These are phyloP conservation scores for Melanogrammus aeglefinus DNA, from an alignment of 2,797 vertebrate species.

Conservation along the genomic window DNA sequence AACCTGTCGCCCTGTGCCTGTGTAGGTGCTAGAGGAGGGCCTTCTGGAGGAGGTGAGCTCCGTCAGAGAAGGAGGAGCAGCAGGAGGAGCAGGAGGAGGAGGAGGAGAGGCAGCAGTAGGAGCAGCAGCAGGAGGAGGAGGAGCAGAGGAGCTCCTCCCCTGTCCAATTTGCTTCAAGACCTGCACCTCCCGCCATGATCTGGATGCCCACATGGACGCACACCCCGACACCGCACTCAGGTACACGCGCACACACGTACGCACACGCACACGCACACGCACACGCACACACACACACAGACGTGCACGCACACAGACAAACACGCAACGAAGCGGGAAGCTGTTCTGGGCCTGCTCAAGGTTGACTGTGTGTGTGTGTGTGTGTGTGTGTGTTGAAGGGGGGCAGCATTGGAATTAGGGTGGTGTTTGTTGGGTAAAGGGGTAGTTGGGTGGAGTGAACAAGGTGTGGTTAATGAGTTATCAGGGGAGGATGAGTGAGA, in stretches of 20 bases:
- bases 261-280: slow-evolving; percentile 19
- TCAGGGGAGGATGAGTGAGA: slow-evolving; percentile 5
- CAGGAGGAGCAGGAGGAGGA: slow-evolving; percentile 32
- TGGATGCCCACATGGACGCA: slow-evolving; percentile 91
- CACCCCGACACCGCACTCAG: slow-evolving; percentile 89
- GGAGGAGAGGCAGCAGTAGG: slow-evolving; percentile 61
- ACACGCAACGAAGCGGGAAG: not conserved
- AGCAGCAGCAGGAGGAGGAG: slow-evolving; percentile 68
- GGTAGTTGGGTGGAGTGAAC: not conserved
- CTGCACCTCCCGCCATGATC: slow-evolving; percentile 84
- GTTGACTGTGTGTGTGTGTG: not conserved
- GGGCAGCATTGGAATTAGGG: not conserved
- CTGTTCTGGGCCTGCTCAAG: not conserved
- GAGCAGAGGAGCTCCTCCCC: slow-evolving; percentile 76
- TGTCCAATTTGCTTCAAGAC: slow-evolving; percentile 93
- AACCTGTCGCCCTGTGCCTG: slow-evolving; percentile 10
- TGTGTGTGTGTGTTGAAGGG: not conserved
- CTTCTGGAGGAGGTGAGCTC: slow-evolving; percentile 62
- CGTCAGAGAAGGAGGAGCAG: slow-evolving; percentile 54
- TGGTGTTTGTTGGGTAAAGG: slow-evolving; percentile 16
- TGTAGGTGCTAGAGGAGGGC: slow-evolving; percentile 79
- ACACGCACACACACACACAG: slow-evolving; percentile 11
- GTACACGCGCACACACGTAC: slow-evolving; percentile 63
- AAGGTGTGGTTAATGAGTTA: not conserved
- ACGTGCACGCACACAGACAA: slow-evolving; percentile 12